Conservation (phyloP, 2,888 invertebrate species). For the Brachyopa scutellaris region DNA sequence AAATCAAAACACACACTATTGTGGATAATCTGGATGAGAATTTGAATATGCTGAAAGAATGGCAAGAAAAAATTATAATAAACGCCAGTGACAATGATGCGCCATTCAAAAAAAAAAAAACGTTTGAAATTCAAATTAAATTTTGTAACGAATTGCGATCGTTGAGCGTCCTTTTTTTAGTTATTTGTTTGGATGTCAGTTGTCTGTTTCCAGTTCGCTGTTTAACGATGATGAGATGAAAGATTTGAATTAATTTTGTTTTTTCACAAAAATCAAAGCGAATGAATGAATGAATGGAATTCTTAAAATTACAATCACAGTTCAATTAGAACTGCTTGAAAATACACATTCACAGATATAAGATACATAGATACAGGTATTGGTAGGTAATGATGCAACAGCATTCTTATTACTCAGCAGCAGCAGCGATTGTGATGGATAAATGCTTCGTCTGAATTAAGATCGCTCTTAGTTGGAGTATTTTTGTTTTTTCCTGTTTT, state of each 20-base stretch:
- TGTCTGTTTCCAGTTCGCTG: constrained; percentile 30
- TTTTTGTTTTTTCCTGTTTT: constrained; percentile 16
- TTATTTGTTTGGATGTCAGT: not conserved
- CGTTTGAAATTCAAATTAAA: constrained; percentile 53
- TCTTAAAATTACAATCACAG: not conserved
- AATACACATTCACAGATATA: not conserved
- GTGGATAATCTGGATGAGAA: constrained; percentile 25
- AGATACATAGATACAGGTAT: no score
- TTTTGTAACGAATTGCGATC: constrained; percentile 60
- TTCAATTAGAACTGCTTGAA: constrained; percentile 10
- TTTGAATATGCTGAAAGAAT: constrained; percentile 7
- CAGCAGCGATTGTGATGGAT: no score
- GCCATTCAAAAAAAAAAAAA: not conserved
- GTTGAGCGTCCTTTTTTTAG: not conserved
- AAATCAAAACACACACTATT: constrained; percentile 17
- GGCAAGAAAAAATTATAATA: no score
- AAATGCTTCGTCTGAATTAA: constrained; percentile 17
- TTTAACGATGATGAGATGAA: not conserved
- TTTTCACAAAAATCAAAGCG: not conserved
- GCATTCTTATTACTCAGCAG: not conserved
- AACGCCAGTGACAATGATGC: constrained; percentile 28
- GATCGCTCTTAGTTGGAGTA: not conserved
- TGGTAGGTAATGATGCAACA: constrained; percentile 16
- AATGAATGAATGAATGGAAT: constrained; percentile 23
- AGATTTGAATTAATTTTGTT: not conserved